Evolutionary conservation across 30 jellyfish, hydroid and myxozoan species (phyloP).

Genomic region (Mastigias papua): DNA sequence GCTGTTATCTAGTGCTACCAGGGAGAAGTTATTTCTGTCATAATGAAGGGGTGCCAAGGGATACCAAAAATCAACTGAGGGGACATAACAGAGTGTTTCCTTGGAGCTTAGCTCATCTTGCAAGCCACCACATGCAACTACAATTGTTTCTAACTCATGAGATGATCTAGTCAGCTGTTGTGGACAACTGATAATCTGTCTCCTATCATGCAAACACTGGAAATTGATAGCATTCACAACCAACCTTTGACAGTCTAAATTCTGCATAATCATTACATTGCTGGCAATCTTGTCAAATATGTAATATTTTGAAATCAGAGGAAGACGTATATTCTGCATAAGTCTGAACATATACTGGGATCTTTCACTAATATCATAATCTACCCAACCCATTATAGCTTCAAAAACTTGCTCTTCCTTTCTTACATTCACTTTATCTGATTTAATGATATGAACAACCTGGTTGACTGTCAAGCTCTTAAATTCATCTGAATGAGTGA

Average conservation of each 20-base stretch:
- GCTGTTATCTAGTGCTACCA: slow-evolving; percentile 60
- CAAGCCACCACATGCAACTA: slow-evolving; percentile 91
- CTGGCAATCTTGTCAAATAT: slow-evolving; percentile 83
- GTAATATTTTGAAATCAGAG: slow-evolving; percentile 80
- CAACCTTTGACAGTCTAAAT: slow-evolving; percentile 56
- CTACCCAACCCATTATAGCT: slow-evolving; percentile 90
- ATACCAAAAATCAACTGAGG: slow-evolving; percentile 94
- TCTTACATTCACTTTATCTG: slow-evolving; percentile 77
- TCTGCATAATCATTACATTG: slow-evolving; percentile 62
- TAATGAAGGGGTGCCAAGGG: slow-evolving; percentile 90
- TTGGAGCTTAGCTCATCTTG: slow-evolving; percentile 94
- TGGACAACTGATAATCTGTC: slow-evolving; percentile 20
- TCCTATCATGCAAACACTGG: slow-evolving; percentile 83
- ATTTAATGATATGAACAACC: slow-evolving; percentile 72
- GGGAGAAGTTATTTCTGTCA: slow-evolving; percentile 70
- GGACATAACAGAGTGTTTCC: slow-evolving; percentile 94
- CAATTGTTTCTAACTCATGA: slow-evolving; percentile 58
- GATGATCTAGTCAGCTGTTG: slow-evolving; percentile 60
- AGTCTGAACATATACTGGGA: slow-evolving; percentile 36
- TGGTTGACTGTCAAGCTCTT: slow-evolving; percentile 70
- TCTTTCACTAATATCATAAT: slow-evolving; percentile 66
- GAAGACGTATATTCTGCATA: slow-evolving; percentile 79
- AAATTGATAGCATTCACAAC: slow-evolving; percentile 70
- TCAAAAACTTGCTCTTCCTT: slow-evolving; percentile 84
- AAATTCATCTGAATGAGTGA: slow-evolving; percentile 92